Base-by-base conservation (phyloP, 2,888 invertebrate genomes). In the Resseliella maxima region DNA sequence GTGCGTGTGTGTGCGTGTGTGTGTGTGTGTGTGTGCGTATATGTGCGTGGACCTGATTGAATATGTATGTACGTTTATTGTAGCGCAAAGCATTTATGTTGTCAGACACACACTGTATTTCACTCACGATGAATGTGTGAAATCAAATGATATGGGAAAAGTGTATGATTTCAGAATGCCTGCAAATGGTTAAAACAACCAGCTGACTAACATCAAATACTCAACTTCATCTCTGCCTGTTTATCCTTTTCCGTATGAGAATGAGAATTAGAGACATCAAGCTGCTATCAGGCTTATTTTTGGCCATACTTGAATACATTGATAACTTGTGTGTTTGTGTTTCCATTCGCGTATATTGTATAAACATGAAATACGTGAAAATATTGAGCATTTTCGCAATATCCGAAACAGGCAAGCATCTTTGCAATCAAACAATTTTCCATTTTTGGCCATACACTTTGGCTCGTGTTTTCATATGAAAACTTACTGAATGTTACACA, bases 331-430 rank as follows among this genome's bases (percentile, higher is more conserved):
- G 12, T 72, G 72, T 72, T 31, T 72, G 72, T 18, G 31, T 72
- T 72, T 15, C n/a, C 72, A 31, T n/a, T n/a, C 72, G 18, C 15
- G 10, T 59, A 6, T 59, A n/a, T 59, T 15, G 72, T 72, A 72
- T 35, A 24, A 72, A 27, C 12, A 72, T 72, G 72, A 72, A 72
- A 72, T 72, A 72, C 35, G 72, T 72, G 35, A 35, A 35, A 27
- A 72, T 72, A 31, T 72, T 72, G 72, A 72, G 72, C 72, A 72
- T 72, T 72, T 72, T 72, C 72, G 31, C 72, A 72, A 31, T 31
- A 72, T 35, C 15, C 31, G 72, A 72, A 72, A 31, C 72, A 72
- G 72, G 72, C 72, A 31, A 31, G 35, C 72, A 72, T 31, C 31
- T 72, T 31, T 72, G 31, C 31, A 31, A 8, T 59, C 5, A 15